Conservation (phyloP, 2,888 invertebrate genomes). For the Caenorhabditis sp. region DNA sequence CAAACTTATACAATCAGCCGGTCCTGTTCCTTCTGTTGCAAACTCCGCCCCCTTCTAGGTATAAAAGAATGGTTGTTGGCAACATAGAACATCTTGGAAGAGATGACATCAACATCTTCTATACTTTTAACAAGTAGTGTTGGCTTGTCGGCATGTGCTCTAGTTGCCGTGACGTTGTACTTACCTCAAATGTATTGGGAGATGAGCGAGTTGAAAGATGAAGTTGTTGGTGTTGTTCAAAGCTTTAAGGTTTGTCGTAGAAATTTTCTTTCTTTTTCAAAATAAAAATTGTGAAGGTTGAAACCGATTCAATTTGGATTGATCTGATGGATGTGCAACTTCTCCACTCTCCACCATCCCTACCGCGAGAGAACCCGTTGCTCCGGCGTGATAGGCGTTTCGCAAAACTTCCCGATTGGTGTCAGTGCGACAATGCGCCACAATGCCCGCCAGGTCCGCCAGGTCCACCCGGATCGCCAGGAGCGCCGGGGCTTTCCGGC, state of each 20-base stretch:
- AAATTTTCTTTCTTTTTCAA: no score
- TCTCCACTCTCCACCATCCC: constrained; percentile 40
- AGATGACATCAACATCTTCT: constrained; percentile 7
- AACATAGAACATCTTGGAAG: background rate
- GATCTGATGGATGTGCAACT: constrained; percentile 54
- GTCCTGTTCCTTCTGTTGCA: background rate
- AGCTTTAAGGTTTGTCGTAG: constrained; percentile 42
- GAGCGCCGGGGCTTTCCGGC: constrained; percentile 50
- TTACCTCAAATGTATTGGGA: constrained; percentile 50
- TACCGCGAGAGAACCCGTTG: constrained; percentile 46
- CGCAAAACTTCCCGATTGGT: constrained; percentile 49
- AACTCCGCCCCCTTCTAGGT: constrained; percentile 11
- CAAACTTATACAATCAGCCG: no score
- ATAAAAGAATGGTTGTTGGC: constrained; percentile 2
- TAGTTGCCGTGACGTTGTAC: constrained; percentile 27
- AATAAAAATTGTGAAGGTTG: constrained; percentile 31
- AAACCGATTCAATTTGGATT: constrained; percentile 50
- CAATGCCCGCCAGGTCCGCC: constrained; percentile 56
- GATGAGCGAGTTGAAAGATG: constrained; percentile 37
- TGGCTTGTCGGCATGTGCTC: constrained; percentile 24
- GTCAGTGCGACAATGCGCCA: constrained; percentile 51
- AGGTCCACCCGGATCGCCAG: constrained; percentile 52
- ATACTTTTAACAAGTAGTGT: constrained; percentile 22
- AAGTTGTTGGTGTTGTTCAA: constrained; percentile 43
- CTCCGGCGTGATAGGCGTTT: constrained; percentile 50